phyloP scores from a whole-genome alignment of 2,888 invertebrate species.

The Melanchra persicariae region DNA sequence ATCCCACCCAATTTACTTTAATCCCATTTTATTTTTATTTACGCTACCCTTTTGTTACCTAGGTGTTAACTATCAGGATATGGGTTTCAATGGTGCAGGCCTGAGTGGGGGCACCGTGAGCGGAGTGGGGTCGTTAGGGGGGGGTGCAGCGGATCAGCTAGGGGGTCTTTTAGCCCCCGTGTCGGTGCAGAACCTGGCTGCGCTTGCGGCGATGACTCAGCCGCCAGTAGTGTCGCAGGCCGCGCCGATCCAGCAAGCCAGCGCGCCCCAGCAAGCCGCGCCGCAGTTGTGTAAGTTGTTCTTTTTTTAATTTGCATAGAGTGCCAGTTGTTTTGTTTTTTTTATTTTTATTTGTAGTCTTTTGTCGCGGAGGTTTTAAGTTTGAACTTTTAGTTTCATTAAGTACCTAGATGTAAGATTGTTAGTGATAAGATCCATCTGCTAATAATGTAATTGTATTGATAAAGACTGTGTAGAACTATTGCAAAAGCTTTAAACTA shows the following conservation, averaged over 20 bases:
- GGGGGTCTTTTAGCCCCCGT: slow-evolving; percentile 96
- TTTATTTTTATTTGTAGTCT: slow-evolving; percentile 14
- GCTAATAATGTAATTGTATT: slow-evolving; percentile 13
- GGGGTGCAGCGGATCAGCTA: slow-evolving; percentile 96
- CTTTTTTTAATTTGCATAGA: slow-evolving; percentile 54
- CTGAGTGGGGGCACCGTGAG: slow-evolving; percentile 82
- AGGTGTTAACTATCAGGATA: slow-evolving; percentile 90
- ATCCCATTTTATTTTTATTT: slow-evolving; percentile 66
- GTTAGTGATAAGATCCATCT: slow-evolving; percentile 18
- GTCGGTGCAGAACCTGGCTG: slow-evolving; percentile 97
- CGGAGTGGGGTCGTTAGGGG: slow-evolving; percentile 72
- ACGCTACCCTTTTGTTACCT: slow-evolving; percentile 60
- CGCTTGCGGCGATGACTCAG: slow-evolving; percentile 95
- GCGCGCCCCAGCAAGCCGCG: slow-evolving; percentile 79
- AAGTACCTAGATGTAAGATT: slow-evolving; percentile 21
- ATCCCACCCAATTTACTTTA: slow-evolving; percentile 34
- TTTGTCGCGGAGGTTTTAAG: slow-evolving; percentile 15
- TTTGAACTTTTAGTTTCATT: slow-evolving; percentile 15
- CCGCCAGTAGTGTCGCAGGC: slow-evolving; percentile 90
- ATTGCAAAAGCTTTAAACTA: not conserved
- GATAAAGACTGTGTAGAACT: not conserved
- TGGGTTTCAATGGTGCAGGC: slow-evolving; percentile 90
- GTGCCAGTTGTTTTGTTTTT: slow-evolving; percentile 33
- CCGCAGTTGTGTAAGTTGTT: slow-evolving; percentile 87
- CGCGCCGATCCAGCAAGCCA: slow-evolving; percentile 85